Evolutionary conservation across 2,888 invertebrate genomes (phyloP), one percentile per base, ranked within the genome.

Genomic region (Drosophila affinis): DNA sequence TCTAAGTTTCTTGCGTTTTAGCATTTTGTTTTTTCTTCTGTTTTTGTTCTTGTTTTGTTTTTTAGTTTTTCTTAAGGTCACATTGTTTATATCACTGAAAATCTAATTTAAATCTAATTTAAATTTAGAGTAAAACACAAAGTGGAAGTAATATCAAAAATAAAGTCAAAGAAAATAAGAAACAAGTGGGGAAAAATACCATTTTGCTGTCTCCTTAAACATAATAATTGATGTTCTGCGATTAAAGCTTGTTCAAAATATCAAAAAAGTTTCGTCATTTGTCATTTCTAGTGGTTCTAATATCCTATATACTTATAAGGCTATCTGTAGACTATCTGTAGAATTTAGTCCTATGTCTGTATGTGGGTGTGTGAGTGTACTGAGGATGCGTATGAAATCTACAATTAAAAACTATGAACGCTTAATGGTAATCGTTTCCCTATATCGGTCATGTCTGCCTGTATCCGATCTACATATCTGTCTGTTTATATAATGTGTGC

Each of bases 1-100:
- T 56, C 75, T 72, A 72, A 44, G 52, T 68, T 76, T 57, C 58
- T 63, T 54, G 58, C 65, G 65, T 65, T 60, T 75, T 53, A 27
- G 69, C 47, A 63, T 68, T 59, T 65, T 65, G 49, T 53, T 49
- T n/a, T 46, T 63, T 63, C 61, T 48, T 67, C 21, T 21, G 62
- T 39, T 60, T 77, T 74, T 72, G 73, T 79, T 85, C 73, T 76
- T 81, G 81, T 76, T 78, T 39, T 21, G 21, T 39, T n/a, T 14
- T 39, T 39, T 39, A 39, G 39, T 39, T 39, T 39, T 39, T 83
- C 74, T 89, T 91, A 91, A 91, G 91, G 91, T 91, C 91, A 91
- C 91, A 90, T 92, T 90, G 90, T 91, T 91, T 90, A 87, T 91
- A 92, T 92, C 91, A 91, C 92, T 91, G 88, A 91, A 89, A 91